Conservation (phyloP, 2,888 invertebrate genomes). For the Mellilla xanthometata region DNA sequence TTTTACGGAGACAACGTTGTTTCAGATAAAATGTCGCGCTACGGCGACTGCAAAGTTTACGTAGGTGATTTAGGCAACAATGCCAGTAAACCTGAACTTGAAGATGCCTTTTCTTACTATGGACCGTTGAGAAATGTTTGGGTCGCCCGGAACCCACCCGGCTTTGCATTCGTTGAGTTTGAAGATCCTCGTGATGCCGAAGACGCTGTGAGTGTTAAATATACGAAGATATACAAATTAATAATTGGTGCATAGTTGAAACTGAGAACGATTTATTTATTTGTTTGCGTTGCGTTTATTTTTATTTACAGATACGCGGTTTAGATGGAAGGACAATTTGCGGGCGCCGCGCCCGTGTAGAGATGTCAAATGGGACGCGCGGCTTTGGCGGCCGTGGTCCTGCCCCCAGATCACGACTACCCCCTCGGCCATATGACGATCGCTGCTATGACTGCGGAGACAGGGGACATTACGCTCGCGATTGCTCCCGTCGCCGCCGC, state of each 20-base stretch:
- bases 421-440: slow-evolving; percentile 95
- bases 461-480: slow-evolving; percentile 95
- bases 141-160: slow-evolving; percentile 98
- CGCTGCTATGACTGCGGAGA: slow-evolving; percentile 97
- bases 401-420: slow-evolving; percentile 81
- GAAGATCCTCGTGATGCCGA: slow-evolving; percentile 96
- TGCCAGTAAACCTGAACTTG: slow-evolving; percentile 96
- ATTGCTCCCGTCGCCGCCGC: slow-evolving; percentile 90
- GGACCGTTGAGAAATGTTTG: slow-evolving; percentile 96
- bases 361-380: slow-evolving; percentile 94
- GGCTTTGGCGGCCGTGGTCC: slow-evolving; percentile 81
- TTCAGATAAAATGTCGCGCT: slow-evolving; percentile 85
- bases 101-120: slow-evolving; percentile 96
- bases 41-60: slow-evolving; percentile 96
- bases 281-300: no score
- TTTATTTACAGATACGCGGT: slow-evolving; percentile 67
- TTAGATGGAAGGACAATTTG: slow-evolving; percentile 92
- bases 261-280: no score
- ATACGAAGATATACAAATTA: no score
- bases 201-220: slow-evolving; percentile 87
- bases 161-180: slow-evolving; percentile 97
- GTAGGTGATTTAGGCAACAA: slow-evolving; percentile 96
- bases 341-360: slow-evolving; percentile 94
- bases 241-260: no score
- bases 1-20: background rate